phyloP scores from a whole-genome alignment of 2,797 vertebrate genomes.

The Bovichtus variegatus region DNA sequence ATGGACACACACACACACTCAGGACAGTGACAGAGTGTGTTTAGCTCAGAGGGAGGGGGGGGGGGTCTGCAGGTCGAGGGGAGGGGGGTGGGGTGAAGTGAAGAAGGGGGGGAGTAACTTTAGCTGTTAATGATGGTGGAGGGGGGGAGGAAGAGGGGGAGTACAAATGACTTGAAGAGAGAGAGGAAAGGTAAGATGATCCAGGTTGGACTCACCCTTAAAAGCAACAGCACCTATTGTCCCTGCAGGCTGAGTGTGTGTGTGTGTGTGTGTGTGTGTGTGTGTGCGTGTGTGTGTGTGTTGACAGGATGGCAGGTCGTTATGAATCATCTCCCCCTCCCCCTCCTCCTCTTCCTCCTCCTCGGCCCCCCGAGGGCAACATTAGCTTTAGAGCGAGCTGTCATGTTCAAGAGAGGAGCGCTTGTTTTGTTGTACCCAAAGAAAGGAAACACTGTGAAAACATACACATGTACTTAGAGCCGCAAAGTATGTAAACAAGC shows the following conservation, averaged over 20 bases:
- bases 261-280: slow-evolving; percentile 41
- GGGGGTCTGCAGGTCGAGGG: slow-evolving; percentile 31
- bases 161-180: slow-evolving; percentile 73
- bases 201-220: slow-evolving; percentile 81
- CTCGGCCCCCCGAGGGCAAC: slow-evolving; percentile 57
- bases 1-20: slow-evolving; percentile 13
- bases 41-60: slow-evolving; percentile 41
- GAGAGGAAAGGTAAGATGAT: slow-evolving; percentile 80
- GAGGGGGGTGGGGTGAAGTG: slow-evolving; percentile 23
- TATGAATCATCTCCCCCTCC: slow-evolving; percentile 72
- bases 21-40: slow-evolving; percentile 59
- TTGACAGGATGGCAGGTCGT: slow-evolving; percentile 71
- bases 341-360: neutral
- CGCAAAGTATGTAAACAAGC: slow-evolving; percentile 77
- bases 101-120: slow-evolving; percentile 65
- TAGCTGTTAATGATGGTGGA: slow-evolving; percentile 79
- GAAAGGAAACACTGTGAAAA: slow-evolving; percentile 78
- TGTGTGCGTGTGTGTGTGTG: slow-evolving; percentile 43
- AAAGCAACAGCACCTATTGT: slow-evolving; percentile 85
- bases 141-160: neutral
- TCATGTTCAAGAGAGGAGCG: slow-evolving; percentile 79
- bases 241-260: slow-evolving; percentile 64
- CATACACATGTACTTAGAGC: slow-evolving; percentile 81
- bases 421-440: slow-evolving; percentile 79
- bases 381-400: slow-evolving; percentile 71